Evolutionary conservation across 2,113 vertebrate species (phyloP).

Genomic region (Engystomops pustulosus): DNA sequence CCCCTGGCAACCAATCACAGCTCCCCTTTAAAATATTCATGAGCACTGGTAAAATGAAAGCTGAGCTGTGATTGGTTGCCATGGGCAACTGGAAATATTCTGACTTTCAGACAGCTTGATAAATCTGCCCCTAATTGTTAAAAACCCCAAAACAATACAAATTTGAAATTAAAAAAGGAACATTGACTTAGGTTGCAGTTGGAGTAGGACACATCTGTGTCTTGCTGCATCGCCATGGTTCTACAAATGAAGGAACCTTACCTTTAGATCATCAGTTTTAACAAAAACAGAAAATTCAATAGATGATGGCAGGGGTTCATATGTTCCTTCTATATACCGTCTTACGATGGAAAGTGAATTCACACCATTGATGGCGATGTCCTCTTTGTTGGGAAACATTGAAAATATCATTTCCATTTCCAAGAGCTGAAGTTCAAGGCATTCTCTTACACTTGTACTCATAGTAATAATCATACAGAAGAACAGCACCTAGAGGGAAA

Average conservation of each 20-base stretch:
- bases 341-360: constrained; percentile 66
- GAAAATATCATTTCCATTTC: constrained; percentile 79
- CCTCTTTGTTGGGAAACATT: constrained; percentile 77
- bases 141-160: too few species aligned
- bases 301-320: constrained; percentile 66
- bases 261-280: constrained; percentile 68
- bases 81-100: too few species aligned
- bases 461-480: constrained; percentile 50
- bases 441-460: constrained; percentile 65
- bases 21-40: too few species aligned
- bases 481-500: background rate
- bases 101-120: too few species aligned
- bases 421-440: constrained; percentile 75
- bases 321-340: constrained; percentile 65
- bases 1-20: too few species aligned
- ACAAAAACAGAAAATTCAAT: constrained; percentile 69
- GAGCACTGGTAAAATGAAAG: too few species aligned
- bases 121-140: too few species aligned
- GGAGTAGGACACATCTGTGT: too few species aligned
- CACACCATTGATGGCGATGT: constrained; percentile 69
- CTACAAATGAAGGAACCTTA: constrained; percentile 60
- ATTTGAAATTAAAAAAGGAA: too few species aligned
- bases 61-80: too few species aligned
- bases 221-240: too few species aligned
- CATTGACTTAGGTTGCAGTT: too few species aligned